Evolutionary conservation across 2,888 invertebrate genomes (phyloP).

Genomic region (Tachina fera): DNA sequence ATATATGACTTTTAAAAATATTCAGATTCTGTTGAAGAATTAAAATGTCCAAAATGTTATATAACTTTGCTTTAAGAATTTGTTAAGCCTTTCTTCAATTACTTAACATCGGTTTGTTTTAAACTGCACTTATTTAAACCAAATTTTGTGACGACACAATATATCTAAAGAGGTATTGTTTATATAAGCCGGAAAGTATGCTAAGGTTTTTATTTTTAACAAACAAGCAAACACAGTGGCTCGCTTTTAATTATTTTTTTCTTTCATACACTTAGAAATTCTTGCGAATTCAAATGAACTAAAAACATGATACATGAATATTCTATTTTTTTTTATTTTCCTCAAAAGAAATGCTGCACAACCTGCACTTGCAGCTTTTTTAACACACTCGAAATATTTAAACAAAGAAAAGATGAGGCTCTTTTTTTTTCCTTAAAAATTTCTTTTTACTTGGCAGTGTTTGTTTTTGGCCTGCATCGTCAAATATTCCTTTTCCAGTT

Average conservation of each 20-base stretch:
- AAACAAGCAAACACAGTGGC: background rate
- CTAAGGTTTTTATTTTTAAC: background rate
- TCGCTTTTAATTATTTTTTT: background rate
- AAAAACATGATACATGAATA: background rate
- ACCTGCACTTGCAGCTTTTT: slow-evolving; percentile 13
- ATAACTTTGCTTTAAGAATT: too few relatives aligned
- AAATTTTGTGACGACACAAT: too few relatives aligned
- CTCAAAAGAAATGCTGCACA: background rate
- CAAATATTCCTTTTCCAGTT: slow-evolving; percentile 56
- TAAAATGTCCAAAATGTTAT: too few relatives aligned
- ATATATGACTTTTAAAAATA: too few relatives aligned
- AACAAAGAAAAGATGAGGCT: slow-evolving; percentile 19
- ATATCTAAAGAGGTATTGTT: background rate
- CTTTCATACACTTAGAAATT: background rate
- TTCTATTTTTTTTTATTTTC: background rate
- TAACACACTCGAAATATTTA: slow-evolving; percentile 25
- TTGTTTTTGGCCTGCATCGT: slow-evolving; percentile 25
- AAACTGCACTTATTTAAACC: too few relatives aligned
- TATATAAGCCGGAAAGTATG: background rate
- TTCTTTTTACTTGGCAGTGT: slow-evolving; percentile 8
- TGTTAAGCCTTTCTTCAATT: too few relatives aligned
- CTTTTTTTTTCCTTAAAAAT: slow-evolving; percentile 12
- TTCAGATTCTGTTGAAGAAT: too few relatives aligned
- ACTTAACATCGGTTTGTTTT: too few relatives aligned
- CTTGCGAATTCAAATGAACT: slow-evolving; percentile 21